phyloP scores from a whole-genome alignment of 2,113 vertebrate species.

The Silurus asotus region DNA sequence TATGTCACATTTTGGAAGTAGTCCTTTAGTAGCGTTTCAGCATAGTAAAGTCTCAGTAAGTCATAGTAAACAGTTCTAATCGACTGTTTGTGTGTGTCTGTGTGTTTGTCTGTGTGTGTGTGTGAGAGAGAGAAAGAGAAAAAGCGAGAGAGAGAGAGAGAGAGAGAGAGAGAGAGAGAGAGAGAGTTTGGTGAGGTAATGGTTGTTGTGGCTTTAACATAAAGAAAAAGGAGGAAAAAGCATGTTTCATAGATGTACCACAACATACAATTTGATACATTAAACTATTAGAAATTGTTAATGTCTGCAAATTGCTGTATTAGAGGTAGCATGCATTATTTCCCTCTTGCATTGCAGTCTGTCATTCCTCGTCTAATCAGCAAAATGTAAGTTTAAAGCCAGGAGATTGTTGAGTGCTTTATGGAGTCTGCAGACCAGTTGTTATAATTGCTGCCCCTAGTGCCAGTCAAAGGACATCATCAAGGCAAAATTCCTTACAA shows the following conservation, averaged over 20 bases:
- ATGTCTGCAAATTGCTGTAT: neutral
- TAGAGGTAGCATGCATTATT: neutral
- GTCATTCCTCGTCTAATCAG: neutral
- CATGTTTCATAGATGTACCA: neutral
- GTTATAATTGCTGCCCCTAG: neutral
- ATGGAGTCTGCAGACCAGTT: neutral
- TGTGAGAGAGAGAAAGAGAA: neutral
- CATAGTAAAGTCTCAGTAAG: neutral
- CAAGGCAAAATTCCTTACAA: conserved; percentile 20
- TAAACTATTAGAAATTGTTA: neutral
- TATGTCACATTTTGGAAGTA: neutral
- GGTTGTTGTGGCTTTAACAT: neutral
- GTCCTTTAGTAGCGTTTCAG: neutral
- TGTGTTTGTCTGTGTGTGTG: neutral
- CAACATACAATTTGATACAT: neutral
- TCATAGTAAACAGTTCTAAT: too few relatives aligned
- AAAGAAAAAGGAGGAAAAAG: neutral
- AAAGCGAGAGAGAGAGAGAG: too few relatives aligned
- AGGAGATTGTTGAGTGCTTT: neutral
- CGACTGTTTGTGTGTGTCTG: too few relatives aligned
- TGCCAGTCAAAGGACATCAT: conserved; percentile 17
- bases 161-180: neutral
- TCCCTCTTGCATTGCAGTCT: neutral
- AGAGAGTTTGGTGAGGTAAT: neutral
- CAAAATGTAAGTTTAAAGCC: neutral